Base-by-base conservation (phyloP, 2,888 invertebrate species). In the Hydrotaea cyrtoneurina region DNA sequence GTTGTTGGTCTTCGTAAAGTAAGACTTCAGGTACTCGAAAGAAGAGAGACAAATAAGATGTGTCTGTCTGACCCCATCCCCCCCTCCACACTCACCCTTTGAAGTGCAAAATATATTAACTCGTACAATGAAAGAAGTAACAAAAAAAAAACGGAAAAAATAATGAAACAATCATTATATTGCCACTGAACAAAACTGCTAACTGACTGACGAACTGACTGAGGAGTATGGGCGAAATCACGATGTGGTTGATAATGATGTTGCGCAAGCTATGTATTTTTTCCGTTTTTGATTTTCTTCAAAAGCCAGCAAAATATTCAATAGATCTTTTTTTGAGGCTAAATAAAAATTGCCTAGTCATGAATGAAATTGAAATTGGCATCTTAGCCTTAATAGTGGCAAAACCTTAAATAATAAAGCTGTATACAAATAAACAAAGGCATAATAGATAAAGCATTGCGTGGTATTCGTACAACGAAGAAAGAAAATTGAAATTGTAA, bases 351-450 rank as follows among this genome's bases (percentile, higher is more conserved):
- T 77, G 82, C 69, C 73, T 73, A 85, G 74, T 85, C 80, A 82
- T 85, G 85, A 85, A 85, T 85, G 79, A 85, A 81, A 76, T 74
- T 53, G 36, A 82, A 85, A 72, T 72, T 85, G 82, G 71, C 62
- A 74, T 43, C 62, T 15, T 69, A 39, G 69, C 43, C 69, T 69
- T 43, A 69, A 69, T 69, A 66, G 69, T 46, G 0, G 15, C 23
- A 59, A 59, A 59, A 23, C 31, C 62, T n/a, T 62, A 31, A 62
- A 36, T 17, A 19, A 23, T 57, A 57, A 3, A 19, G 1, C 2
- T 31, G 3, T 31, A 31, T 31, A 31, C 31, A 31, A 31, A 31
- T 31, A 31, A n/a, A 72, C 17, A 43, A 26, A 71, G 0, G 36
- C 57, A 17, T 19, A 39, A 39, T 8, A 39, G 31, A 7, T 31